Percentiles rank a stretch among this genome's conserved stretches.
Conservation (phyloP, 2,888 invertebrate species). For the Campoplex capitator region DNA sequence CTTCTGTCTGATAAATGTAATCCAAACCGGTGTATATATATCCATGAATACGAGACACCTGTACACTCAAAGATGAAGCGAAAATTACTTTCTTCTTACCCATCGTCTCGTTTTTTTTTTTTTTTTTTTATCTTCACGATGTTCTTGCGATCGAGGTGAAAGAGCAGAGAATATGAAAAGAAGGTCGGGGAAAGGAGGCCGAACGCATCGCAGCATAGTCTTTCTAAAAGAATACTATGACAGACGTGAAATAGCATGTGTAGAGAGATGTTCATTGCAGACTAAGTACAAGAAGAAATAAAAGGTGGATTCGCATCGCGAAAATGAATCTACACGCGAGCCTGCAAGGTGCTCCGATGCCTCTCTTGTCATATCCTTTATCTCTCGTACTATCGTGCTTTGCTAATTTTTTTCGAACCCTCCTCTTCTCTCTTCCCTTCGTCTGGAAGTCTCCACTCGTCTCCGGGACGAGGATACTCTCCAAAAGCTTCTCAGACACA, state of each 20-base stretch:
- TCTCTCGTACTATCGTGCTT: slow-evolving; percentile 44
- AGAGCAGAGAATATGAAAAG: slow-evolving; percentile 58
- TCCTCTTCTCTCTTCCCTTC: slow-evolving; percentile 42
- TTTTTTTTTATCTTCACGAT: neutral
- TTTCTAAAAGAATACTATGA: slow-evolving; percentile 44
- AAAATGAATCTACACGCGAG: slow-evolving; percentile 68
- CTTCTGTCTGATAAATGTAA: slow-evolving; percentile 21
- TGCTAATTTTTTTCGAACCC: slow-evolving; percentile 44
- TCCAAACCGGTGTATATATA: neutral
- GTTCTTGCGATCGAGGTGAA: slow-evolving; percentile 46
- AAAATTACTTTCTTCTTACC: slow-evolving; percentile 45
- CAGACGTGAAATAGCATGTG: slow-evolving; percentile 40
- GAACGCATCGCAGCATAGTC: slow-evolving; percentile 51
- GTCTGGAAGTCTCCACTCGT: slow-evolving; percentile 40
- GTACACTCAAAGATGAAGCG: slow-evolving; percentile 44
- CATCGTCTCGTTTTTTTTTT: slow-evolving; percentile 22
- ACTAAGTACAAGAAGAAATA: slow-evolving; percentile 31
- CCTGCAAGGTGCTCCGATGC: slow-evolving; percentile 51
- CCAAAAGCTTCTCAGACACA: slow-evolving; percentile 44
- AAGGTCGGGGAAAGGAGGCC: slow-evolving; percentile 69
- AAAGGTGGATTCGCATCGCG: slow-evolving; percentile 45
- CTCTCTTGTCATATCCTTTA: slow-evolving; percentile 56
- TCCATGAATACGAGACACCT: slow-evolving; percentile 42
- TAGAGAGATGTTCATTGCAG: slow-evolving; percentile 6
- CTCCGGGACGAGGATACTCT: slow-evolving; percentile 38